Evolutionary conservation across 1,140 invertebrate genomes (phyloP).

Genomic region (Coelopa frigida): DNA sequence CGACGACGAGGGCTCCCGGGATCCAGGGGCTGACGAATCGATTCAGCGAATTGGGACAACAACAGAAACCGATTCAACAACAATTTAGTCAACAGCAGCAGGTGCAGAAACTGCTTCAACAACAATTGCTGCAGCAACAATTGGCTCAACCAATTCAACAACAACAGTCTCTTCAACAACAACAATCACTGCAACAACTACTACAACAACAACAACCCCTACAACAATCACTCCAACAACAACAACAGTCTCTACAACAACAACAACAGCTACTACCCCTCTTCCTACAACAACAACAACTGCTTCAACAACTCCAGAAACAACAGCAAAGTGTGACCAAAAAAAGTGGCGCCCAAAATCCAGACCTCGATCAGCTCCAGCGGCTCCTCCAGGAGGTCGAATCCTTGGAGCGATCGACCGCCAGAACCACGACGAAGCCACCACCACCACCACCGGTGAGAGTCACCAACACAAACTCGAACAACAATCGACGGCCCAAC

Average conservation of each 20-base stretch:
- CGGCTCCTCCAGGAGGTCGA: too few relatives aligned
- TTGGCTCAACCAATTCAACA: constrained; percentile 1
- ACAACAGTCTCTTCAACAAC: constrained; percentile 20
- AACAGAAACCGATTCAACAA: neutral
- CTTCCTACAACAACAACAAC: constrained; percentile 2
- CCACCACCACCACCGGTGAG: constrained; percentile 2
- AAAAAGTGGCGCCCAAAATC: neutral
- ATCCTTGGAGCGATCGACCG: neutral
- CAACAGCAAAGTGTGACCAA: neutral
- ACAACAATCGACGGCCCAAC: constrained; percentile 13
- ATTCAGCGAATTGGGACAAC: constrained; percentile 14
- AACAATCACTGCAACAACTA: constrained; percentile 16
- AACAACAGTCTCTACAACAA: neutral
- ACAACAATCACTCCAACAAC: neutral
- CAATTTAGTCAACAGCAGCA: neutral
- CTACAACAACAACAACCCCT: constrained; percentile 6
- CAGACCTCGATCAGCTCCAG: neutral
- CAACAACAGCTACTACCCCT: constrained; percentile 1
- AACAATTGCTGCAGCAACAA: neutral
- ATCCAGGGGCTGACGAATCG: constrained; percentile 22
- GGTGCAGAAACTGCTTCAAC: constrained; percentile 3
- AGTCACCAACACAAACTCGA: too few relatives aligned
- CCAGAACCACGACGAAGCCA: neutral
- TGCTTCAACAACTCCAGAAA: neutral
- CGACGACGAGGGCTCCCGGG: constrained; percentile 5